Percentiles rank a stretch among this genome's conserved stretches.
These are phyloP conservation scores for Thryonomys swinderianus DNA, from an alignment of 2,113 vertebrate species.

Conservation along the genomic window DNA sequence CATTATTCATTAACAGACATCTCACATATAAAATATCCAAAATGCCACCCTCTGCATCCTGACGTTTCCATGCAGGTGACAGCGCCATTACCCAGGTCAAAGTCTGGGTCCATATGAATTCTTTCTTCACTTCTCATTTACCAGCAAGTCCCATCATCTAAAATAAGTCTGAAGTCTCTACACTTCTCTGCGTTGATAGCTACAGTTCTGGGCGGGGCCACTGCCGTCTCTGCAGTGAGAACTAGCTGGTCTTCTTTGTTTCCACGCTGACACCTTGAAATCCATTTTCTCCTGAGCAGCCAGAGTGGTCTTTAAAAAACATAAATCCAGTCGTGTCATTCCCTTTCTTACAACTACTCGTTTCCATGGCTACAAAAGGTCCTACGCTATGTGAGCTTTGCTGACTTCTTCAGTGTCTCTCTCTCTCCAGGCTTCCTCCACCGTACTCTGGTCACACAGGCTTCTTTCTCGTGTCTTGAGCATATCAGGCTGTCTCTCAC, in stretches of 20 bases:
- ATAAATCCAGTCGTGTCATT: neutral
- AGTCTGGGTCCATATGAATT: neutral
- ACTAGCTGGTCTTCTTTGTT: neutral
- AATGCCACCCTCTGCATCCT: neutral
- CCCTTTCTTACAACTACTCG: neutral
- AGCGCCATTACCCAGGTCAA: neutral
- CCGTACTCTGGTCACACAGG: too few relatives aligned
- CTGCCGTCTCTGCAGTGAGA: neutral
- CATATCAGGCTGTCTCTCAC: neutral
- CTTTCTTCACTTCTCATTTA: neutral
- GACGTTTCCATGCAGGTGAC: neutral
- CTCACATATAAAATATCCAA: too few relatives aligned
- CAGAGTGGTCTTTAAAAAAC: neutral
- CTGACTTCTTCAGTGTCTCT: neutral
- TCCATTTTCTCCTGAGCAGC: conserved; percentile 20
- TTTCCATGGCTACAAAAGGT: conserved; percentile 65
- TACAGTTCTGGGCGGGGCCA: neutral
- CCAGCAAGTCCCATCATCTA: neutral
- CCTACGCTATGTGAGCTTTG: neutral
- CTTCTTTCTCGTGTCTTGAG: neutral
- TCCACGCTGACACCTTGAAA: neutral
- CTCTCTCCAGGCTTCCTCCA: neutral
- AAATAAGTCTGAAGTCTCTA: neutral
- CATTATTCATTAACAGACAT: neutral
- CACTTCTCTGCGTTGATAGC: neutral